Evolutionary conservation across 2,797 vertebrate genomes (phyloP).

Genomic region (Vipera ursinii): DNA sequence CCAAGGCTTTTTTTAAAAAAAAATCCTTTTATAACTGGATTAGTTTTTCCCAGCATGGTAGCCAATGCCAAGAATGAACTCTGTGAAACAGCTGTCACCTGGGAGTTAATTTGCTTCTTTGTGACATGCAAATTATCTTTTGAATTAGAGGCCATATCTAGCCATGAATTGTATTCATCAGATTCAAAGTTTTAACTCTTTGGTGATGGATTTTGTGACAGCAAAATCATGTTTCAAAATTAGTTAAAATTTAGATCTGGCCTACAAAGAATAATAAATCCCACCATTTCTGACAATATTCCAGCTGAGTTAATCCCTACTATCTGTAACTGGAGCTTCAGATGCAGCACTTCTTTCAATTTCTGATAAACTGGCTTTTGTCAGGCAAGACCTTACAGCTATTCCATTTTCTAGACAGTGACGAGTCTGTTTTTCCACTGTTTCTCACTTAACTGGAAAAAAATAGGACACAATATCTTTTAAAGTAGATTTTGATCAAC

Average conservation of each 20-base stretch:
- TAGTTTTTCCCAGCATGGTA: slow-evolving; percentile 44
- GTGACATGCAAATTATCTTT: slow-evolving; percentile 65
- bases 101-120: slow-evolving; percentile 65
- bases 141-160: slow-evolving; percentile 58
- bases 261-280: neutral
- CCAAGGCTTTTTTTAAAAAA: neutral
- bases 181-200: slow-evolving; percentile 47
- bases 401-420: neutral
- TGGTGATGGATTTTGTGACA: slow-evolving; percentile 40
- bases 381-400: neutral
- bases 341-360: neutral
- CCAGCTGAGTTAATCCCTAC: neutral
- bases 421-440: neutral
- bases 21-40: slow-evolving; percentile 46
- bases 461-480: neutral
- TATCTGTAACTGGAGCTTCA: neutral
- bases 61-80: slow-evolving; percentile 53
- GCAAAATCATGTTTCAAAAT: slow-evolving; percentile 28
- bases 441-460: neutral
- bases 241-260: slow-evolving; percentile 35
- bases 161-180: slow-evolving; percentile 34
- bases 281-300: neutral
- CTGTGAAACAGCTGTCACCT: slow-evolving; percentile 60
- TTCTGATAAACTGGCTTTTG: neutral
- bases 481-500: neutral